Percentiles rank a stretch among this genome's conserved stretches.
phyloP scores from a whole-genome alignment of 2,888 invertebrate genomes.

The Vanessa cardui region DNA sequence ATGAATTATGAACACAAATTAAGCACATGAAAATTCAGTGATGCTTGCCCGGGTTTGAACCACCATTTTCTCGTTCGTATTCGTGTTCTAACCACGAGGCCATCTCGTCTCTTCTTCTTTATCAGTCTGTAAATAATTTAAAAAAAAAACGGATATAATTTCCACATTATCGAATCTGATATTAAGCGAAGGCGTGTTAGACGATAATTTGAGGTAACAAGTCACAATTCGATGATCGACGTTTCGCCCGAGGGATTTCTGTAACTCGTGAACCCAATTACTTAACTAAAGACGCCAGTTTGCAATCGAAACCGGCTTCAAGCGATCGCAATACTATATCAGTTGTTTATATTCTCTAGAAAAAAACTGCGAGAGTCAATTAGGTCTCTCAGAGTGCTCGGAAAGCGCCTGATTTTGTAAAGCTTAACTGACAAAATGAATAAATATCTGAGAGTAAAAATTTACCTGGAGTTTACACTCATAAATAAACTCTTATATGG shows the following conservation, averaged over 20 bases:
- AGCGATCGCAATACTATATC: background rate
- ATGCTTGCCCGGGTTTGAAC: too few species aligned
- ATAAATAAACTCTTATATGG: constrained; percentile 31
- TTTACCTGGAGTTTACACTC: constrained; percentile 28
- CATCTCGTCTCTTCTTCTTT: too few species aligned
- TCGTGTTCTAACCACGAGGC: too few species aligned
- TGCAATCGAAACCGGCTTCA: constrained; percentile 1
- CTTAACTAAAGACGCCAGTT: constrained; percentile 1
- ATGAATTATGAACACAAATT: too few species aligned
- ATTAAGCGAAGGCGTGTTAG: background rate
- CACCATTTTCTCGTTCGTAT: too few species aligned
- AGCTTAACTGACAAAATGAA: constrained; percentile 14
- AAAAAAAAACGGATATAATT: too few species aligned
- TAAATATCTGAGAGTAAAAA: constrained; percentile 19
- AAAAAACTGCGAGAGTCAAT: background rate
- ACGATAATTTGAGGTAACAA: constrained; percentile 7
- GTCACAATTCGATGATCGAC: constrained; percentile 5
- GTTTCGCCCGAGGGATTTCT: constrained; percentile 3
- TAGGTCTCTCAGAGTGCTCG: background rate
- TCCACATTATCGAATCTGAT: background rate
- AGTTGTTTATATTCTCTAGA: background rate
- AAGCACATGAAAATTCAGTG: too few species aligned
- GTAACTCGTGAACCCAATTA: constrained; percentile 13
- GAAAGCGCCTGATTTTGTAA: background rate
- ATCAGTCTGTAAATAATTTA: too few species aligned